These are phyloP conservation scores for Lethenteron camtschaticum DNA, from an alignment of 2,113 vertebrate genomes.

Conservation along the genomic window DNA sequence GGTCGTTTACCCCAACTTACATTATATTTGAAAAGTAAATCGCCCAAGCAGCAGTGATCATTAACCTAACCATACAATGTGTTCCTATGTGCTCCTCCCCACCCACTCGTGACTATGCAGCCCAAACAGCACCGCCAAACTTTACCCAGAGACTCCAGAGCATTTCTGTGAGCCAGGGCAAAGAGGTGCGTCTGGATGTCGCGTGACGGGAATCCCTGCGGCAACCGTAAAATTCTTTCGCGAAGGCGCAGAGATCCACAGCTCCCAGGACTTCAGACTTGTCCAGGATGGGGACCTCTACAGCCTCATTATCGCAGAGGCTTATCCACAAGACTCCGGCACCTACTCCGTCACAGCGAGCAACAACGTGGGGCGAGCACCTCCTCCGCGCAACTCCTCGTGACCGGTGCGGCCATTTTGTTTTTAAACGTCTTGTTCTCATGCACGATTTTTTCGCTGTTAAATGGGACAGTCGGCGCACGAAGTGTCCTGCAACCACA, in stretches of 20 bases:
- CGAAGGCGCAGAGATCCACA: constrained; percentile 95
- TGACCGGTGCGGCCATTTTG: constrained; percentile 39
- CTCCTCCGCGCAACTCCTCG: constrained; percentile 70
- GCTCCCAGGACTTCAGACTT: constrained; percentile 86
- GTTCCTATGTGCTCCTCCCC: neutral
- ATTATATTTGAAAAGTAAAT: no score
- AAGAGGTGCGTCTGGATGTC: constrained; percentile 75
- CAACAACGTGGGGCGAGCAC: constrained; percentile 88
- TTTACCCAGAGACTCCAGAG: constrained; percentile 85
- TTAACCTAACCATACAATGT: neutral
- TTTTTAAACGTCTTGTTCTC: no score
- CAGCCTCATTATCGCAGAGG: constrained; percentile 77
- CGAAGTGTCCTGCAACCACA: no score
- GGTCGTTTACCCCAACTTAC: no score
- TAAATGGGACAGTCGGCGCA: no score
- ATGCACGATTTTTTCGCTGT: no score
- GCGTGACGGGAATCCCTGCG: constrained; percentile 81
- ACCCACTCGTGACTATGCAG: constrained; percentile 19
- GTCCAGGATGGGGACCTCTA: constrained; percentile 70
- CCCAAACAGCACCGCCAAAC: constrained; percentile 66
- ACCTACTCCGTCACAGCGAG: constrained; percentile 82
- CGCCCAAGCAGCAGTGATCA: neutral
- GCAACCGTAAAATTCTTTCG: constrained; percentile 92
- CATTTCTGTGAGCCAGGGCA: constrained; percentile 66
- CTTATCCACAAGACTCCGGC: constrained; percentile 81